phyloP scores from a whole-genome alignment of 2,113 vertebrate species.

The Xenopus laevis region DNA sequence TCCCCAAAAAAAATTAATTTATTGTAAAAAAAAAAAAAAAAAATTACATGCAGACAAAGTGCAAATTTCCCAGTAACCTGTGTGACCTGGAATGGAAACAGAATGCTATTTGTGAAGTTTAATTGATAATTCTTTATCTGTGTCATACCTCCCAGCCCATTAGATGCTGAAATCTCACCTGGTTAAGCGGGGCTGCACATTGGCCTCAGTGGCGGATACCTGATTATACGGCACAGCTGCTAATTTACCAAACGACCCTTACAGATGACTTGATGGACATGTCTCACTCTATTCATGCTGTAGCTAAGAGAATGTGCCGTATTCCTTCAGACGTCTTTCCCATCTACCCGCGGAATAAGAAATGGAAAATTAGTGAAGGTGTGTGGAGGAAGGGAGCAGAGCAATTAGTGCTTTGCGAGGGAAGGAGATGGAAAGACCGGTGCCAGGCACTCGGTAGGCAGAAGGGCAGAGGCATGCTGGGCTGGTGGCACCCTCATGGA shows the following conservation, averaged over 20 bases:
- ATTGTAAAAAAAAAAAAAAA: constrained; percentile 44
- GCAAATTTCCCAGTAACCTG: constrained; percentile 52
- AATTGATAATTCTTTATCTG: constrained; percentile 68
- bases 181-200: constrained; percentile 67
- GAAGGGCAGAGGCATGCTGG: constrained; percentile 45
- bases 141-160: constrained; percentile 75
- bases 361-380: constrained; percentile 96
- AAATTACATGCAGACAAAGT: constrained; percentile 7
- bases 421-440: constrained; percentile 58
- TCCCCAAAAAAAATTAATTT: constrained; percentile 10
- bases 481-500: constrained; percentile 47
- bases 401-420: constrained; percentile 83
- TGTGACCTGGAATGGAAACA: constrained; percentile 64
- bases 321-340: constrained; percentile 77
- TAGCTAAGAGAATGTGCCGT: constrained; percentile 77
- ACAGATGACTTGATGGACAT: constrained; percentile 71
- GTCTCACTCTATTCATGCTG: constrained; percentile 75
- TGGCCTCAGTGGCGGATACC: constrained; percentile 72
- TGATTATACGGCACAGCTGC: constrained; percentile 87
- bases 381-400: constrained; percentile 86
- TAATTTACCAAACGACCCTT: constrained; percentile 83
- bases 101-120: constrained; percentile 66
- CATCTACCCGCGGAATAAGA: constrained; percentile 88
- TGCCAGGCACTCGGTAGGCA: constrained; percentile 58
- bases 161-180: constrained; percentile 78